Base-by-base conservation (phyloP, 2,888 invertebrate genomes). In the Noctua fimbriata region DNA sequence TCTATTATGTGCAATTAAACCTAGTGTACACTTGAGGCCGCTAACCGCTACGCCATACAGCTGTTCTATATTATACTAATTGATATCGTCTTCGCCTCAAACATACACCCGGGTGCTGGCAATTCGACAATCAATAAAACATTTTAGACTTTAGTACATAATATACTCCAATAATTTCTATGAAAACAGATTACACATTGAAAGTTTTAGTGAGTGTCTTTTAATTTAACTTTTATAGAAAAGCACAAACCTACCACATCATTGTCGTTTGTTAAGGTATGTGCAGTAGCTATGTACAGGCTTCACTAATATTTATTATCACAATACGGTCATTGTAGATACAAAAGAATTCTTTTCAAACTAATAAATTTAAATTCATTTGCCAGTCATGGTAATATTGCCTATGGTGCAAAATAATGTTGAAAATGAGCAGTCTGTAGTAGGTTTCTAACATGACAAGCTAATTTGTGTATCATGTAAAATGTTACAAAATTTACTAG, bases 111-210 rank as follows among this genome's bases (percentile, higher is more conserved):
- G 75, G 87, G 88, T 92, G 93, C 94, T 94, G 95, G 95, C 92
- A 95, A 96, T 95, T 96, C 96, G 96, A 95, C 96, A 95, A 94
- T 90, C 87, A 92, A 92, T 91, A 89, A 93, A 92, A 91, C 91
- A 92, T 92, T 90, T 86, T 88, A 88, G 88, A 85, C 79, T 85
- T 85, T 85, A 90, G 88, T 89, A 88, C 88, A 89, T 89, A 91
- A 88, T 90, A 87, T 82, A 89, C 84, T 89, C 89, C 89, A 88
- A 90, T 89, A 90, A 90, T 88, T 90, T 91, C 78, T 89, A 89
- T 89, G 90, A 90, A 74, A 88, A 87, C 89, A 88, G 89, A 86
- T 90, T 89, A 91, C 84, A 90, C 79, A 81, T 89, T 36, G 84
- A 84, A 88, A 85, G 72, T 87, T 87, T 85, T 85, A 89, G 89